phyloP scores from a whole-genome alignment of 2,888 invertebrate genomes.

The Vanessa cardui region DNA sequence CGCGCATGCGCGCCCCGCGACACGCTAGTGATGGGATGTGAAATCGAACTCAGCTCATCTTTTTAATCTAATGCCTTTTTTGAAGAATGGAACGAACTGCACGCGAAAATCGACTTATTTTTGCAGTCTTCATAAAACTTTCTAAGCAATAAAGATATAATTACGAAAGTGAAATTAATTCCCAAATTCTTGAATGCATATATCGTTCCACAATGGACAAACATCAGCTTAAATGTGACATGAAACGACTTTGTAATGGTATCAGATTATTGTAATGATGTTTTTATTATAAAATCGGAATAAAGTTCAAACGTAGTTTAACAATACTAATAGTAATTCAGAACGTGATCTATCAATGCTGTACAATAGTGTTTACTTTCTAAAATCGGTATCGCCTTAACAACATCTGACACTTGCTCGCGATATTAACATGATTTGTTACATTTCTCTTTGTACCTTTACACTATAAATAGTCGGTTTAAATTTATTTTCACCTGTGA shows the following conservation, averaged over 20 bases:
- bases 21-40: conserved; percentile 79
- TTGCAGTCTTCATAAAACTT: conserved; percentile 12
- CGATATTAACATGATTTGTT: conserved; percentile 56
- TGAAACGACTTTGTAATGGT: neutral
- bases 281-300: conserved; percentile 17
- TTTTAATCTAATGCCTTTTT: conserved; percentile 72
- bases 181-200: neutral
- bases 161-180: neutral
- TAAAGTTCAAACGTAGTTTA: conserved; percentile 23
- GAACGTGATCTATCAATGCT: conserved; percentile 41
- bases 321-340: conserved; percentile 40
- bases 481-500: conserved; percentile 63
- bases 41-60: conserved; percentile 72
- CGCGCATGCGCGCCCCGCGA: conserved; percentile 64
- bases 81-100: conserved; percentile 17
- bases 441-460: conserved; percentile 60
- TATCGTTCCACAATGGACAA: neutral
- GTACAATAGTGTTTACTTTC: conserved; percentile 47
- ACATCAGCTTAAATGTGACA: neutral
- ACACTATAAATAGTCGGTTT: conserved; percentile 60
- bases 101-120: conserved; percentile 26
- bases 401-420: conserved; percentile 48
- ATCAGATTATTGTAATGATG: conserved; percentile 3
- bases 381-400: conserved; percentile 44
- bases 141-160: conserved; percentile 11